Conservation (phyloP, 2,888 invertebrate species). For the Teleogryllus oceanicus region DNA sequence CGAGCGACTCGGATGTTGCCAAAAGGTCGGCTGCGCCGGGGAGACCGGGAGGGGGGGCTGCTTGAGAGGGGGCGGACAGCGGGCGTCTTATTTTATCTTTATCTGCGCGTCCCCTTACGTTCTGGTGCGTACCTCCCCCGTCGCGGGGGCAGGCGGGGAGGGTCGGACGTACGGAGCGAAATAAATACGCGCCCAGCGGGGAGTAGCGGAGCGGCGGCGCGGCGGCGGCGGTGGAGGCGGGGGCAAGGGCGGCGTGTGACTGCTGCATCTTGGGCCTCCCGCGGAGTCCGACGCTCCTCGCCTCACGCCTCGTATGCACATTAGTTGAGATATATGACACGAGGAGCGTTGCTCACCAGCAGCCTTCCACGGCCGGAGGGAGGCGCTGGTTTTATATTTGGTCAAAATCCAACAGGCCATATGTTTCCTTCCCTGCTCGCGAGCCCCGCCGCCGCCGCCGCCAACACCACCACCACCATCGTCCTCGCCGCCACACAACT, state of each 20-base stretch:
- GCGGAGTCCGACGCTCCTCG: background rate
- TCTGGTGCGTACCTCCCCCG: background rate
- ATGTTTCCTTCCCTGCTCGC: background rate
- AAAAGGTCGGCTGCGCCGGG: background rate
- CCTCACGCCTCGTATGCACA: background rate
- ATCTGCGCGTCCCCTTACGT: background rate
- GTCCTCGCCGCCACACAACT: background rate
- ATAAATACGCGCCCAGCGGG: background rate
- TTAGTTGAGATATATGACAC: slow-evolving; percentile 18
- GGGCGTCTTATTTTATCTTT: slow-evolving; percentile 1
- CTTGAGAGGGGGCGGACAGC: background rate
- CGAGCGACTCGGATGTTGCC: slow-evolving; percentile 8
- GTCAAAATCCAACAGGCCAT: slow-evolving; percentile 18
- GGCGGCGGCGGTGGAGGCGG: background rate
- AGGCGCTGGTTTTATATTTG: slow-evolving; percentile 18
- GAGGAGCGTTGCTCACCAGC: background rate
- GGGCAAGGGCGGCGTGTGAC: background rate
- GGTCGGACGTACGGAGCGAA: background rate
- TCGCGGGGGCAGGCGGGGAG: background rate
- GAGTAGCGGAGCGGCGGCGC: background rate
- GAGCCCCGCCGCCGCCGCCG: background rate
- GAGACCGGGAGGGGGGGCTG: background rate
- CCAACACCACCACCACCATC: background rate
- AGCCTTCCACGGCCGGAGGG: background rate
- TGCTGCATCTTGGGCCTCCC: background rate